Evolutionary conservation across 2,888 invertebrate species (phyloP), one percentile per base, ranked within the genome.

Genomic region (Tetragnatha montana): DNA sequence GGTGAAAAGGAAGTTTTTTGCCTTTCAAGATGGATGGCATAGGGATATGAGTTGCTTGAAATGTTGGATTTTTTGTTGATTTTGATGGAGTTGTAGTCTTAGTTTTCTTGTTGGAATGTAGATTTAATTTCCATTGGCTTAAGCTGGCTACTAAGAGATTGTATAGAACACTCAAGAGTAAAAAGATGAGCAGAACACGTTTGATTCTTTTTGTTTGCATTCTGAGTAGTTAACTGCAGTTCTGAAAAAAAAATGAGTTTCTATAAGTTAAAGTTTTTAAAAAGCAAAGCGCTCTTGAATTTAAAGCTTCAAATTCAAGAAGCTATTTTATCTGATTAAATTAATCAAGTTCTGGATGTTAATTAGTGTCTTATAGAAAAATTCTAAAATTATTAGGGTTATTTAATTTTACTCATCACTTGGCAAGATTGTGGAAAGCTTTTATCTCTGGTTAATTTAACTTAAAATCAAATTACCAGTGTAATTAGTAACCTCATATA

Each of bases 1-100:
- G 88, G 75, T 91, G 90, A 47, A 91, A 91, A 10, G 90, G 70
- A 14, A 91, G 19, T 7, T 51, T 47, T 82, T 83, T 88, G 19
- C 90, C 88, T 22, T 88, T 88, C 0, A 87, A 74, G 7, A 19
- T 14, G 12, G 83, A 19, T 21, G 91, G 87, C 71, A 91, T 74
- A 8, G 19, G 12, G 6, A 73, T 21, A 17, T 86, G 88, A 4
- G 60, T 47, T 6, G 14, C 73, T 8, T 74, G 50, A 14, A 19
- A 8, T 21, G 10, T 22, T 10, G n/a, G 19, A 70, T n/a, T 49
- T 49, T n/a, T 76, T 76, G 47, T 50, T 35, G 6, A 6, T 10
- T 74, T 74, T 35, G 74, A 22, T 10, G 12, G 0, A 50, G 4
- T 50, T 14, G 19, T 10, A 60, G 22, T 17, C 17, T 79, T 76